A percentile compares a stretch with the other conserved stretches of the same genome.
Conservation (phyloP, 2,797 vertebrate genomes). For the Lindbergichthys nudifrons region DNA sequence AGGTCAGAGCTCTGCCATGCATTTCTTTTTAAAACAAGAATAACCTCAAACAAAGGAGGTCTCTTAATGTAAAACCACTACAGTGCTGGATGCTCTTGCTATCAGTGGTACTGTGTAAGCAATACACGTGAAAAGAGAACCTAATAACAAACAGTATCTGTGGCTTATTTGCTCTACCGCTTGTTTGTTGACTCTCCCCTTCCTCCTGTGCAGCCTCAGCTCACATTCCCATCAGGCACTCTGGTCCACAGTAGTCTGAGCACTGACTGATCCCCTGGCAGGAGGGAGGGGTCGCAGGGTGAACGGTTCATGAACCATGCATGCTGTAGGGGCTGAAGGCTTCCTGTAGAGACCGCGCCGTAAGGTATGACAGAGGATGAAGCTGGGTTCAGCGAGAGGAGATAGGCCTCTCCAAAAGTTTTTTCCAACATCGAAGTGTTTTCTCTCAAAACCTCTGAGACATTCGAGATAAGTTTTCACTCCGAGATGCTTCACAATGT, state of each 20-base stretch:
- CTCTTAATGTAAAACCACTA: neutral
- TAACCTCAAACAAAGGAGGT: neutral
- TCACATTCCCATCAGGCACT: slow-evolving; percentile 84
- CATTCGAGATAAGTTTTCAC: slow-evolving; percentile 88
- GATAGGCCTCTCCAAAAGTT: slow-evolving; percentile 64
- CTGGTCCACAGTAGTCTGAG: slow-evolving; percentile 60
- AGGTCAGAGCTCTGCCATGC: neutral
- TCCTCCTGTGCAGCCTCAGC: slow-evolving; percentile 86
- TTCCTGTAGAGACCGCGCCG: slow-evolving; percentile 38
- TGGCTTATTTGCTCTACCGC: slow-evolving; percentile 91
- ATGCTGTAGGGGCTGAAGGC: slow-evolving; percentile 28
- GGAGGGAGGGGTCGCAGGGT: slow-evolving; percentile 18
- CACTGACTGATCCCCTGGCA: slow-evolving; percentile 32
- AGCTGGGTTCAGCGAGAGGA: slow-evolving; percentile 65
- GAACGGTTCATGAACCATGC: slow-evolving; percentile 38
- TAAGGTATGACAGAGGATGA: slow-evolving; percentile 44
- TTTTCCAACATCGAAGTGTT: slow-evolving; percentile 88
- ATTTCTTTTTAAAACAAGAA: slow-evolving; percentile 14
- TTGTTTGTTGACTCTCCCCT: slow-evolving; percentile 91
- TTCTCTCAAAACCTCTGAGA: slow-evolving; percentile 94
- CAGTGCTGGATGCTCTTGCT: slow-evolving; percentile 17
- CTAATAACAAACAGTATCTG: slow-evolving; percentile 60
- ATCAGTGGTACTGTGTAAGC: slow-evolving; percentile 42
- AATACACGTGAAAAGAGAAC: slow-evolving; percentile 61
- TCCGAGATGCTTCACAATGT: slow-evolving; percentile 88